Evolutionary conservation across 2,113 vertebrate genomes (phyloP).

Genomic region (Hipposideros armiger): DNA sequence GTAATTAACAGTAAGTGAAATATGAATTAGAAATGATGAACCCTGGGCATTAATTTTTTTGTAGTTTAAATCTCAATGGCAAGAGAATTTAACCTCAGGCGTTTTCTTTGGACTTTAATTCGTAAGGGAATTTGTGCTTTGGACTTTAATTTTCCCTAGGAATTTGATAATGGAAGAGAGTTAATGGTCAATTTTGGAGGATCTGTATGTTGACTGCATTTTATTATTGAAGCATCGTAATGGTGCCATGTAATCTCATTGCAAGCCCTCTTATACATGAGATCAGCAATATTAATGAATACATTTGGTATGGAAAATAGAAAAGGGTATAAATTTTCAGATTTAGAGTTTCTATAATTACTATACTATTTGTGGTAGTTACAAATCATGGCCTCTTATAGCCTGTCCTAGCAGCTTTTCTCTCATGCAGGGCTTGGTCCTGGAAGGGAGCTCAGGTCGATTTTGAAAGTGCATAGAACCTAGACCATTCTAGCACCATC

Average conservation of each 20-base stretch:
- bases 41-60: conserved; percentile 30
- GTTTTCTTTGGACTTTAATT: background rate
- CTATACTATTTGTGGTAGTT: background rate
- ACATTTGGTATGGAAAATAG: background rate
- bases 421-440: background rate
- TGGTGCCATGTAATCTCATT: background rate
- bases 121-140: conserved; percentile 36
- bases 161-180: conserved; percentile 8
- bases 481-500: background rate
- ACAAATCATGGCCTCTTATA: background rate
- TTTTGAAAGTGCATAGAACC: background rate
- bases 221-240: conserved; percentile 14
- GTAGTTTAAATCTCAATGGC: conserved; percentile 51
- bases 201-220: background rate
- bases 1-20: conserved; percentile 28
- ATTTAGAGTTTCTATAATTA: conserved; percentile 36
- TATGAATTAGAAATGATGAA: background rate
- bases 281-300: background rate
- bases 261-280: background rate
- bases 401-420: background rate
- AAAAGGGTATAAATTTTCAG: background rate
- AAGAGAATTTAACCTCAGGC: conserved; percentile 2
- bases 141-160: background rate
- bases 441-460: background rate
- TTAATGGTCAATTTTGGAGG: background rate